Base-by-base conservation (phyloP, 2,888 invertebrate species). In the Argyresthia goedartella region DNA sequence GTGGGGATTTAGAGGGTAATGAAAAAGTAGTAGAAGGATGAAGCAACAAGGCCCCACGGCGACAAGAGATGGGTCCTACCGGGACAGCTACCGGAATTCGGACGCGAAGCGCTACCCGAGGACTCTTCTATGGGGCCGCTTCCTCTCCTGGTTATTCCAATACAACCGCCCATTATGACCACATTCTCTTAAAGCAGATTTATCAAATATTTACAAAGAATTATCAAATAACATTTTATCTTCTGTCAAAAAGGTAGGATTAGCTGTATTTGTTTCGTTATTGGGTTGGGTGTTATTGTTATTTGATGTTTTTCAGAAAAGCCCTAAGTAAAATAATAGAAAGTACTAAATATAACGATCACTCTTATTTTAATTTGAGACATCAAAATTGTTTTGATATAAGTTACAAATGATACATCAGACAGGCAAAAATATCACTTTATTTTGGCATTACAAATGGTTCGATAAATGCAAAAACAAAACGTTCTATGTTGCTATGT, bases 141-240 rank as follows among this genome's bases (percentile, higher is more conserved):
- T 81, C 94, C 91, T 76, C 91, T 91, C 78, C 93, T 91, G 76
- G 92, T 92, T 80, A 93, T 91, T 80, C 94, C 94, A 88, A 95
- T 93, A 88, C 95, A 95, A 77, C 95, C 94, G 81, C 95, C 95
- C 95, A 95, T 95, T 86, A 84, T 92, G 89, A 81, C 87, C 77
- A 84, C 85, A 87, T 88, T 87, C 77, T 85, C 77, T 63, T 73
- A 69, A 72, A 60, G 58, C 72, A 68, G 70, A 73, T 76, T 72
- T 76, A 76, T 59, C 67, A 73, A 74, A 79, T 50, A 81, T 81
- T 79, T 79, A 79, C 76, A 79, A 81, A 77, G 79, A 80, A 77
- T 67, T 76, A 77, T 73, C 78, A 84, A 81, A 81, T 81, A 82
- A 76, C 82, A 85, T 81, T 80, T 69, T 42, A 71, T 71, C 71